Evolutionary conservation across 2,888 invertebrate species (phyloP).

Genomic region (Cephus runcator): DNA sequence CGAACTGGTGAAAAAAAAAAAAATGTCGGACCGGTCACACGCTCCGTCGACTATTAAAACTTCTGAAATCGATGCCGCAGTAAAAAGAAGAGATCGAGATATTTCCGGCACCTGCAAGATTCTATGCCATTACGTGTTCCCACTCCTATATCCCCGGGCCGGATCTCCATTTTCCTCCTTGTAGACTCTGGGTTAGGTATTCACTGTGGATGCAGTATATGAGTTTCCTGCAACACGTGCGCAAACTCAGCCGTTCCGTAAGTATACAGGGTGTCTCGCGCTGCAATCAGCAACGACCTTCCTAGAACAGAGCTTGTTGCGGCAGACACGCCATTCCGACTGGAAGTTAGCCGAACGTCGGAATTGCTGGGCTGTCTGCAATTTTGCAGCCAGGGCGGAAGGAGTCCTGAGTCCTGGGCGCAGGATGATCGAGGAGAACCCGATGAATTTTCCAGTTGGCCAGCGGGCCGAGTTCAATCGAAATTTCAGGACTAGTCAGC

Average conservation of each 20-base stretch:
- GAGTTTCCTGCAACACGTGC: neutral
- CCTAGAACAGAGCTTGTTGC: neutral
- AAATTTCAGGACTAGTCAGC: constrained; percentile 20
- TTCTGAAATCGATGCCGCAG: constrained; percentile 49
- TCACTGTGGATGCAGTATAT: neutral
- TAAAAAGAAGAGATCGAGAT: constrained; percentile 40
- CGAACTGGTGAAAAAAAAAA: neutral
- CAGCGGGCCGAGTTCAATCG: constrained; percentile 15
- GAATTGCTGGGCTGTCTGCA: neutral
- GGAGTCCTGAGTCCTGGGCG: neutral
- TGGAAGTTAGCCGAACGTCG: neutral
- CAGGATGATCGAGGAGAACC: neutral
- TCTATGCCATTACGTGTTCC: constrained; percentile 36
- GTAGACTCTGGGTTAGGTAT: neutral
- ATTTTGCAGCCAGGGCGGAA: neutral
- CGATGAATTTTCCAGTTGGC: constrained; percentile 16
- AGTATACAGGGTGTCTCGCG: neutral
- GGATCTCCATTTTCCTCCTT: constrained; percentile 4
- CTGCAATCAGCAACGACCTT: neutral
- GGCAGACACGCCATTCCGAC: neutral
- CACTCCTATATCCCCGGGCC: neutral
- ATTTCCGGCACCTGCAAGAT: constrained; percentile 43
- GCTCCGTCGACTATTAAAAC: constrained; percentile 53
- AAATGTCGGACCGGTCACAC: neutral
- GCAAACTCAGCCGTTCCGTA: neutral